Base-by-base conservation (phyloP, 1,140 invertebrate genomes). In the Nautilus pompilius region DNA sequence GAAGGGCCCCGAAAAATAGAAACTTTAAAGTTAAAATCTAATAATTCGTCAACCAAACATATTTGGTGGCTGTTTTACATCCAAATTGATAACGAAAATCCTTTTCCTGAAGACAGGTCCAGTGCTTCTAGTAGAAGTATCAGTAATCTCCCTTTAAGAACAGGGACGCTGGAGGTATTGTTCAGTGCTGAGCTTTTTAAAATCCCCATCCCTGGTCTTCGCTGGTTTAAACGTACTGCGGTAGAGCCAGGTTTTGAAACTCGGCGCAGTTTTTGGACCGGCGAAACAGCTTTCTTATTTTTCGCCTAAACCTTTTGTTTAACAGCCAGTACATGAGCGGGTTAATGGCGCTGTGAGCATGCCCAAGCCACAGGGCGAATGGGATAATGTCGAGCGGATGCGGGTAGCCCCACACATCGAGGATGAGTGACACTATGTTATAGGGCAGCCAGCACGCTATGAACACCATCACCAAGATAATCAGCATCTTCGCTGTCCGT, bases 361-460 rank as follows among this genome's bases (percentile, higher is more conserved):
- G 90, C 54, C 90, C 90, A 20, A 91, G 77, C 65, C 90, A 83
- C 45, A 91, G 78, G 36, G 88, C 87, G 72, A 85, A 87, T 0
- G 82, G 83, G 3, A 85, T 64, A 13, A 80, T 65, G 2, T 76
- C 59, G 15, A 73, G 69, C 5, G 74, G 67, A 72, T 65, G 54
- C 17, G 48, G 56, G 17, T 73, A 78, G n/a, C 82, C 79, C 10
- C 83, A 82, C 1, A 89, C 78, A 71, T 91, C 90, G 2, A 88
- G 71, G 5, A 89, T 70, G 10, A 90, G 81, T 55, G 86, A 87
- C 2, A 89, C 80, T 1, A 90, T 86, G 74, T 90, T 90, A 80
- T 91, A 90, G 2, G 95, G 95, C 72, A 91, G 89, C 95, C 95
- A 97, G 83, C 93, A 96, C 49, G 93, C 85, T n/a, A 94, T 93